phyloP scores from a whole-genome alignment of 2,113 vertebrate genomes.

The Etheostoma spectabile region DNA sequence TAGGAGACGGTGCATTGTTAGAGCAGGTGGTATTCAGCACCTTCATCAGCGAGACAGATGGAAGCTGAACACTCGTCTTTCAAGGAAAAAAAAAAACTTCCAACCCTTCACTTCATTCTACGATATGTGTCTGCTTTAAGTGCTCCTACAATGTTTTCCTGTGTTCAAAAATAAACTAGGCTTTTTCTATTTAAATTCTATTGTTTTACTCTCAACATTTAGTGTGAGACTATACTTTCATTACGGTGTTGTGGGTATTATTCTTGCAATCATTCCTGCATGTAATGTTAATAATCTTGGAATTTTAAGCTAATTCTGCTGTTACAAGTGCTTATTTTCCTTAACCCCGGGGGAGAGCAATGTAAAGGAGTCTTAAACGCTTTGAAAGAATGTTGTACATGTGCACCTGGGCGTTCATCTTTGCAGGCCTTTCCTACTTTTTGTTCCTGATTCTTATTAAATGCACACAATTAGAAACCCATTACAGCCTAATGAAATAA shows the following conservation, averaged over 20 bases:
- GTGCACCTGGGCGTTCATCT: conserved; percentile 26
- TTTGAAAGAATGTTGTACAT: background rate
- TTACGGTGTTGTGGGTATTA: background rate
- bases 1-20: background rate
- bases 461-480: conserved; percentile 75
- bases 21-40: background rate
- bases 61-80: conserved; percentile 12
- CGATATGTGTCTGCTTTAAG: background rate
- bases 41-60: conserved; percentile 4
- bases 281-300: background rate
- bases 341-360: background rate
- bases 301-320: background rate
- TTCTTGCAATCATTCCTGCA: background rate
- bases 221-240: background rate
- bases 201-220: background rate
- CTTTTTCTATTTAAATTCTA: background rate
- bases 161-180: background rate
- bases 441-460: conserved; percentile 70
- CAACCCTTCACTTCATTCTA: background rate
- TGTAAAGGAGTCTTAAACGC: conserved; percentile 4
- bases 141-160: background rate
- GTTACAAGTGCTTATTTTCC: background rate
- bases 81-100: background rate
- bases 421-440: conserved; percentile 21
- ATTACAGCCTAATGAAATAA: conserved; percentile 80